phyloP scores from a whole-genome alignment of 1,140 invertebrate species.

The Trichonephila clavata region DNA sequence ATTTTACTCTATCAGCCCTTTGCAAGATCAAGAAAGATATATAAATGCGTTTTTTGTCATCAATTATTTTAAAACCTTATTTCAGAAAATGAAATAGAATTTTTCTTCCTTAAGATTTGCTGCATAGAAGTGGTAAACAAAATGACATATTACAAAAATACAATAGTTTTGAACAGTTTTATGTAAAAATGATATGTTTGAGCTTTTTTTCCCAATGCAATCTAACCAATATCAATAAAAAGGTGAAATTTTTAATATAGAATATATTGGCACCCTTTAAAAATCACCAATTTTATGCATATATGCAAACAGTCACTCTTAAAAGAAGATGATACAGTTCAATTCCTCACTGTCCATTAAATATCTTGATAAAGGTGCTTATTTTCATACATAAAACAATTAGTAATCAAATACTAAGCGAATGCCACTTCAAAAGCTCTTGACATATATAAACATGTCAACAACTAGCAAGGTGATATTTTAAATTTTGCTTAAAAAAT shows the following conservation, averaged over 20 bases:
- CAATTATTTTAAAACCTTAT: neutral
- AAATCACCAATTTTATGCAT: neutral
- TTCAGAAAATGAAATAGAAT: neutral
- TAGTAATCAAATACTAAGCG: neutral
- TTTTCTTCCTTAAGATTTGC: neutral
- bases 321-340: neutral
- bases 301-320: neutral
- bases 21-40: neutral
- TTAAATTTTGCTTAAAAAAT: neutral
- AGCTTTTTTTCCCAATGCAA: neutral
- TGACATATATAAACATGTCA: neutral
- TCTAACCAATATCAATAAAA: neutral
- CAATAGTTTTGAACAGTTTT: neutral
- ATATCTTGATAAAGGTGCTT: neutral
- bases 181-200: neutral
- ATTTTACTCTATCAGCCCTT: too few relatives aligned
- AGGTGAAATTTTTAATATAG: neutral
- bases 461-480: neutral
- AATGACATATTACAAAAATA: neutral
- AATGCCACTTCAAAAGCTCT: neutral
- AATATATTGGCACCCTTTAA: neutral
- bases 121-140: neutral
- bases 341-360: too few relatives aligned
- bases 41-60: neutral
- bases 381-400: neutral